These are phyloP conservation scores for Brassicogethes aeneus DNA, from an alignment of 2,888 invertebrate species.

Conservation along the genomic window DNA sequence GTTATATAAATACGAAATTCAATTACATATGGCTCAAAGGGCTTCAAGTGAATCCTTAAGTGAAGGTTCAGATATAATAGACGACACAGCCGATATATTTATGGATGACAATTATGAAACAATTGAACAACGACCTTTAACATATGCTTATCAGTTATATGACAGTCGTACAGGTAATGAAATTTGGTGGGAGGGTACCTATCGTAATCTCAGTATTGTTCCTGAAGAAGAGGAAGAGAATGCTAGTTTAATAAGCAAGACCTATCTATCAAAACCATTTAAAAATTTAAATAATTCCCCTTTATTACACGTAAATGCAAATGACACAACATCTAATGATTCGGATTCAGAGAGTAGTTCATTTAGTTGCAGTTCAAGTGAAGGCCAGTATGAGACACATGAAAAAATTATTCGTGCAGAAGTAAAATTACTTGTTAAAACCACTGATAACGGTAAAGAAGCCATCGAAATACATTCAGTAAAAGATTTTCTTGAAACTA, in stretches of 20 bases:
- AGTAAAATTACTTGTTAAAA: slow-evolving; percentile 45
- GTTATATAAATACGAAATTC: slow-evolving; percentile 19
- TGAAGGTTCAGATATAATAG: slow-evolving; percentile 21
- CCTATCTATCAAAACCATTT: slow-evolving; percentile 14
- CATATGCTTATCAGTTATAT: slow-evolving; percentile 20
- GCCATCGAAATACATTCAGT: slow-evolving; percentile 44
- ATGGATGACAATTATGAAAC: slow-evolving; percentile 32
- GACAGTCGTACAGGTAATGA: slow-evolving; percentile 23
- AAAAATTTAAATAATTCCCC: not conserved
- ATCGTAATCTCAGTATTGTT: slow-evolving; percentile 39
- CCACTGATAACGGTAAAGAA: slow-evolving; percentile 42
- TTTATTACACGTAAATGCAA: not conserved
- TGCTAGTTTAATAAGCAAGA: slow-evolving; percentile 24
- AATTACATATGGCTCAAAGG: slow-evolving; percentile 18
- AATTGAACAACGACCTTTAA: slow-evolving; percentile 24
- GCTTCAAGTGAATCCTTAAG: slow-evolving; percentile 33
- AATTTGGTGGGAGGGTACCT: slow-evolving; percentile 40
- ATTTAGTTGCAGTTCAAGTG: slow-evolving; percentile 22
- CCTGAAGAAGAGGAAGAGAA: slow-evolving; percentile 40
- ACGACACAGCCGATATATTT: slow-evolving; percentile 14
- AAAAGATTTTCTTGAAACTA: slow-evolving; percentile 31
- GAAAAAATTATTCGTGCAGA: slow-evolving; percentile 40
- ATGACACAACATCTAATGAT: not conserved
- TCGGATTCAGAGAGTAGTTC: slow-evolving; percentile 6
- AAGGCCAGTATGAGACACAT: slow-evolving; percentile 25